Conservation (phyloP, 2,113 vertebrate genomes). For the Thryonomys swinderianus region DNA sequence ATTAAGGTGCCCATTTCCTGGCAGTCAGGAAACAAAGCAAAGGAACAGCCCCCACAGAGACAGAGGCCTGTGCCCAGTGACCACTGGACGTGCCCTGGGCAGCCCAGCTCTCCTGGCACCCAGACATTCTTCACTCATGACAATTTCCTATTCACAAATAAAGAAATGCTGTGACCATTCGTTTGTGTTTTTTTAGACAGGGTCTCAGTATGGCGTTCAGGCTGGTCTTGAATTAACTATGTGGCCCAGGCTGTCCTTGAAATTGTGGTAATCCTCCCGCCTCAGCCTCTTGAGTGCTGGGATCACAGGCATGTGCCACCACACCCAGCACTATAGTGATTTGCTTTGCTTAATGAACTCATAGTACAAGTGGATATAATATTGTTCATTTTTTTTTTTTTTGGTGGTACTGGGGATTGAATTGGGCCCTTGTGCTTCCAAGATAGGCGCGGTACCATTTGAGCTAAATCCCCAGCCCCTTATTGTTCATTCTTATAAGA, state of each 20-base stretch:
- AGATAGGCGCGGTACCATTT: too few species aligned
- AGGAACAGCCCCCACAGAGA: background rate
- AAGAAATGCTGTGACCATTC: background rate
- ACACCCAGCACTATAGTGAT: background rate
- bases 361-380: constrained; percentile 4
- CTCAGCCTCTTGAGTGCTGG: background rate
- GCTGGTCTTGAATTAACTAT: background rate
- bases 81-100: background rate
- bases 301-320: background rate
- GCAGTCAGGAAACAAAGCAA: background rate
- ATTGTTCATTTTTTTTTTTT: background rate
- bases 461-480: too few species aligned
- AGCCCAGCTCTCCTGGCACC: background rate
- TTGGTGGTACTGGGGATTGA: background rate
- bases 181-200: background rate
- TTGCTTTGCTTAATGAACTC: constrained; percentile 41
- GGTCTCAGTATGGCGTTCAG: background rate
- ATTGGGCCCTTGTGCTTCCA: too few species aligned
- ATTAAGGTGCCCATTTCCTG: background rate
- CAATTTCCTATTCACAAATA: background rate
- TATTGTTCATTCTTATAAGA: background rate
- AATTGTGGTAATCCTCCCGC: background rate
- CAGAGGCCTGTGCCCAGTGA: background rate
- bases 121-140: background rate
- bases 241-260: background rate